A percentile compares a stretch with the other conserved stretches of the same genome.
Evolutionary conservation across 2,888 invertebrate genomes (phyloP).

Genomic region (Heliconius ethilla): DNA sequence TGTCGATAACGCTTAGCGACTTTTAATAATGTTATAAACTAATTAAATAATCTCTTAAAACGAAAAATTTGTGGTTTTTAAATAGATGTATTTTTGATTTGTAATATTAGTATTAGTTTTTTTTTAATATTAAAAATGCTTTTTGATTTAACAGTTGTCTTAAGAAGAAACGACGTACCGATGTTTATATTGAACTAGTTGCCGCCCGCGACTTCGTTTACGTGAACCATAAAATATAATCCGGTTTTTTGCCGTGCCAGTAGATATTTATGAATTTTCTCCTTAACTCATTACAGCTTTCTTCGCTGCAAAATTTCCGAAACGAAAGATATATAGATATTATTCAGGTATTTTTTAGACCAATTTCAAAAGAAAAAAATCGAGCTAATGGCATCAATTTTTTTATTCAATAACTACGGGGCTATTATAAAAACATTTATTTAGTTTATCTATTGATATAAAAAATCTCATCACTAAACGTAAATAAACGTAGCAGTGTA

Average conservation of each 20-base stretch:
- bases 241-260: too few species aligned
- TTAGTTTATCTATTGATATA: not conserved
- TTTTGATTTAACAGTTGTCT: too few species aligned
- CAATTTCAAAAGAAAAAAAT: not conserved
- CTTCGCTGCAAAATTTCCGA: too few species aligned
- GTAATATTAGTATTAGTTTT: too few species aligned
- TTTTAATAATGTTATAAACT: not conserved
- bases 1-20: conserved; percentile 13
- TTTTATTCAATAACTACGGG: not conserved
- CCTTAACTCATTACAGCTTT: too few species aligned
- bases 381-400: not conserved
- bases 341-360: too few species aligned
- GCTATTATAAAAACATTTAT: not conserved
- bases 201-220: not conserved
- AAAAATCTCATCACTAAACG: conserved; percentile 23
- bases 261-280: too few species aligned
- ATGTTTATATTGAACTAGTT: not conserved
- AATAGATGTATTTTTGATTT: too few species aligned
- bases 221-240: not conserved
- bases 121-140: too few species aligned
- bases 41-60: not conserved
- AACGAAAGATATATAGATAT: too few species aligned
- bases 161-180: too few species aligned
- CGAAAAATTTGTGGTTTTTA: too few species aligned
- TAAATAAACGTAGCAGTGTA: conserved; percentile 22